phyloP scores from a whole-genome alignment of 2,113 vertebrate genomes.

The Pristiophorus japonicus region DNA sequence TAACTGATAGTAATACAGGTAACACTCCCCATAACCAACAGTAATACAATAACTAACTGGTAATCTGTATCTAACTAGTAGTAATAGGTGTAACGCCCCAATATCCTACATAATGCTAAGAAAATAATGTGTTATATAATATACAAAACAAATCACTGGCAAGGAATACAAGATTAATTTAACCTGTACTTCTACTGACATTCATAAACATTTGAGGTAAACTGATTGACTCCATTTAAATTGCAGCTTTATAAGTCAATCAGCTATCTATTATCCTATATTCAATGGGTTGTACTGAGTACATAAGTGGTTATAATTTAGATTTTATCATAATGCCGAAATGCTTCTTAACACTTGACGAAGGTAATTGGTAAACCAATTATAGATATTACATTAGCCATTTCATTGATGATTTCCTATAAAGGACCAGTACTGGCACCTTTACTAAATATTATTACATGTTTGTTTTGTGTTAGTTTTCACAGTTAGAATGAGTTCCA shows the following conservation, averaged over 20 bases:
- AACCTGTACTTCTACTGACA: not conserved
- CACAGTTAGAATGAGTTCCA: not conserved
- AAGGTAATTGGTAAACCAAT: not conserved
- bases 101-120: not conserved
- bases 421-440: not conserved
- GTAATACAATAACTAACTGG: not conserved
- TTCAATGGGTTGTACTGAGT: not conserved
- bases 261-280: not conserved
- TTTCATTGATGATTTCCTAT: not conserved
- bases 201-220: not conserved
- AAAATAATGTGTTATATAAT: no score
- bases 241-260: not conserved
- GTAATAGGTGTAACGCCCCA: not conserved
- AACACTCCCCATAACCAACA: not conserved
- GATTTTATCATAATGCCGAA: slow-evolving; percentile 10
- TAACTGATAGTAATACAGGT: not conserved
- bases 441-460: not conserved
- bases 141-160: no score
- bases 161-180: no score
- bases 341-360: not conserved
- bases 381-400: slow-evolving; percentile 1
- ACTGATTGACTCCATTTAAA: not conserved
- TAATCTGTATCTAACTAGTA: not conserved
- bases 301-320: slow-evolving; percentile 12
- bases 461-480: not conserved